A percentile compares a stretch with the other conserved stretches of the same genome.
Conservation (phyloP, 2,113 vertebrate genomes). For the Apteryx mantelli region DNA sequence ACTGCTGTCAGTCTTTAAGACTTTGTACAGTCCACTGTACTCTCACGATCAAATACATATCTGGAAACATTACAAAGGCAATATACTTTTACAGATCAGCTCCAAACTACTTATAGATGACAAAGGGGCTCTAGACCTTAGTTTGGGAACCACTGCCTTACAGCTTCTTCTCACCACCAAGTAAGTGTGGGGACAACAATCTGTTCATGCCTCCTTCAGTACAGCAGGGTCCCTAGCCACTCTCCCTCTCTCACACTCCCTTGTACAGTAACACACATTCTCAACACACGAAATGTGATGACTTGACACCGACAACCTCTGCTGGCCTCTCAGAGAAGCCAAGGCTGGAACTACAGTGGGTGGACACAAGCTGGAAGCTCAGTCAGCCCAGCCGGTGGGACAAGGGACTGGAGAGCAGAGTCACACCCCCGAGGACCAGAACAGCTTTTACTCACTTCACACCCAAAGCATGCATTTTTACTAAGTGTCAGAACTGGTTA, state of each 20-base stretch:
- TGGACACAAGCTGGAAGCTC: neutral
- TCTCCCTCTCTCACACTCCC: neutral
- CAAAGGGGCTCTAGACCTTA: neutral
- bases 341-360: fast-evolving
- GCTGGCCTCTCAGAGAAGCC: neutral
- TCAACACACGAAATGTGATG: too few species aligned
- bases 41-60: neutral
- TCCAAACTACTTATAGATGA: neutral
- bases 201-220: neutral
- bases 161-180: neutral
- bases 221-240: neutral
- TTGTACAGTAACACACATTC: neutral
- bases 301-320: neutral
- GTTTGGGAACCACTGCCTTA: fast-evolving
- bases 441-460: neutral
- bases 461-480: neutral
- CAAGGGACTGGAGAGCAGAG: neutral
- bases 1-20: neutral
- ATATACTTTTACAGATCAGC: neutral
- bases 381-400: neutral
- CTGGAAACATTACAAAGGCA: neutral
- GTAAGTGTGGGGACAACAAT: neutral
- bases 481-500: neutral
- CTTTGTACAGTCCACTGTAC: neutral
- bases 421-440: neutral